A percentile compares a stretch with the other conserved stretches of the same genome.
Conservation (phyloP, 1,140 invertebrate species). For the Drosophila bocki region DNA sequence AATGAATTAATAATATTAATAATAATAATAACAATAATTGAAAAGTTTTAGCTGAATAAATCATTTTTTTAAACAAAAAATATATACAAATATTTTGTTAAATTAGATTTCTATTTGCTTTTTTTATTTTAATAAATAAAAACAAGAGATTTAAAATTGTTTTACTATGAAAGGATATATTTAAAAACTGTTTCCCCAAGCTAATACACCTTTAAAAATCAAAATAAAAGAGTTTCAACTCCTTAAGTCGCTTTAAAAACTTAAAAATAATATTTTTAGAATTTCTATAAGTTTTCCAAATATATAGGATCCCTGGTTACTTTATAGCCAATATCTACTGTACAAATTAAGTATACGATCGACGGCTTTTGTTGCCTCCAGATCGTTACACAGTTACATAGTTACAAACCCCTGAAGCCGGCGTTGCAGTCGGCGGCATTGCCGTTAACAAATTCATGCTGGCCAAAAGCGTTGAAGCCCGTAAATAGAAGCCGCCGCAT, state of each 20-base stretch:
- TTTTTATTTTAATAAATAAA: no score
- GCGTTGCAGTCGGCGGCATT: slow-evolving; percentile 34
- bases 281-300: background rate
- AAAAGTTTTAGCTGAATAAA: no score
- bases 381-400: slow-evolving; percentile 28
- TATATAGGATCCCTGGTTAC: background rate
- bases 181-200: no score
- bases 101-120: no score
- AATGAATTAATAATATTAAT: no score
- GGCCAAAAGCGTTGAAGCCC: slow-evolving; percentile 85
- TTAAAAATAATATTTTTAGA: background rate
- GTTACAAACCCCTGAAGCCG: slow-evolving; percentile 63
- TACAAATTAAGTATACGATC: slow-evolving; percentile 21
- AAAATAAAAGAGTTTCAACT: background rate
- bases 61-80: no score
- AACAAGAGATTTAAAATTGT: background rate
- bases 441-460: slow-evolving; percentile 63
- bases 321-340: background rate
- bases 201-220: background rate
- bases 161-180: background rate
- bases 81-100: no score
- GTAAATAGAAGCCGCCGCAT: slow-evolving; percentile 74
- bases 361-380: slow-evolving; percentile 24
- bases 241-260: background rate
- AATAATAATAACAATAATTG: no score